Base-by-base conservation (phyloP, 2,797 vertebrate genomes). In the Crocidura indochinensis region DNA sequence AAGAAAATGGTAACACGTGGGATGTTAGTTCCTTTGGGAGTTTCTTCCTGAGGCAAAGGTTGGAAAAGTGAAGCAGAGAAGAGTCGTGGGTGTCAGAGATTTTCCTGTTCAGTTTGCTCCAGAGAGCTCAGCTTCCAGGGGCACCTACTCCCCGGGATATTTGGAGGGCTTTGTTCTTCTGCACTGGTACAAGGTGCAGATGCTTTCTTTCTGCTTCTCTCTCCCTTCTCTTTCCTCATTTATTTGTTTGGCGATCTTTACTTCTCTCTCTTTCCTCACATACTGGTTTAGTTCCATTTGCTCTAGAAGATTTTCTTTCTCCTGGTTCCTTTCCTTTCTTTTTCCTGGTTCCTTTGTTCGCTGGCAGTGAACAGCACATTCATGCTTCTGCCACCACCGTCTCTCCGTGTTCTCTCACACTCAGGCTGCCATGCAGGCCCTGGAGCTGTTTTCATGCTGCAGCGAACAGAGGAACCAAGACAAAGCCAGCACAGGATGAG, bases 401-500 rank as follows among this genome's bases (percentile, higher is more conserved):
- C 46, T 49, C 71, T 91, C 75, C 71, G 22, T 46, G 38, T 46
- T 44, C 22, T 15, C 6, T 9, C 15, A 31, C 24, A 6, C 31
- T 24, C 53, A 87, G 60, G 67, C 72, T 29, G 46, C 65, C 71
- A 2, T 6, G 38, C 31, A 10, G 1, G 31, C 65, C 4, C 1
- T 10, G 8, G 29, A 79, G 72, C 38, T 86, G 74, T 64, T 87
- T 78, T 65, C 62, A 65, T n/a, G n/a, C 20, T 46, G 14, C 11
- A 68, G 4, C 0, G 7, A 89, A 83, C 49, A 27, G 0, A 73
- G 49, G 38, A 27, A 10, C 49, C 12, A 65, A 51, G 74, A 53
- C 81, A 80, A 89, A 94, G 64, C 60, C 82, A 24, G 69, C 5
- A 71, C 6, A 72, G 68, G 31, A 68, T 73, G 84, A 75, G 53